Evolutionary conservation across 2,797 vertebrate species (phyloP).

Genomic region (Cacajao melanocephalus): DNA sequence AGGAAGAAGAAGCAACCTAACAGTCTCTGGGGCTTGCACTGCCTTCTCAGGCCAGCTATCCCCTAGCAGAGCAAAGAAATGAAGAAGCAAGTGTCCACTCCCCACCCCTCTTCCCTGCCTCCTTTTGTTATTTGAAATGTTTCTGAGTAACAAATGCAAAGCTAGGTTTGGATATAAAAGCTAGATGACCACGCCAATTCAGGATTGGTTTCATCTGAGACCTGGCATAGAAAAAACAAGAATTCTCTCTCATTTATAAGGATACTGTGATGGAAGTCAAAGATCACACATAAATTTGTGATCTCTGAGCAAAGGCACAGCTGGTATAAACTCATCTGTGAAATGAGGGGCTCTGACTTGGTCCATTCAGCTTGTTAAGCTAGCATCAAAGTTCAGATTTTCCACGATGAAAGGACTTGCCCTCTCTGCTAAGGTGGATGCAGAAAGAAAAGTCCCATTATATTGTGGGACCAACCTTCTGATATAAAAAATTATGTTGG

Average conservation of each 20-base stretch:
- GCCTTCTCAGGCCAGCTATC: neutral
- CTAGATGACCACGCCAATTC: neutral
- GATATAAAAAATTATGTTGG: neutral
- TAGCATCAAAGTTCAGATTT: neutral
- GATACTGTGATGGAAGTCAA: neutral
- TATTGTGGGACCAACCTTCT: neutral
- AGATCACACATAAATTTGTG: neutral
- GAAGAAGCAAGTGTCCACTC: neutral
- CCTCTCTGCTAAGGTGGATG: neutral
- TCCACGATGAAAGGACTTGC: neutral
- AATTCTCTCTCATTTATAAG: neutral
- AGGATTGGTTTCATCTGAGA: neutral
- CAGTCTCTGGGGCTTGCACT: neutral
- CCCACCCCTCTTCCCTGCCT: accelerated
- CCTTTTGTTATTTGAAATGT: neutral
- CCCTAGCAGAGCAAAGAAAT: neutral
- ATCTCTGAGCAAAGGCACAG: neutral
- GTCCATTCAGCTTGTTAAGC: neutral
- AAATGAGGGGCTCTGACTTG: neutral
- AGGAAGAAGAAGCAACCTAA: neutral
- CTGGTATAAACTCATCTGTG: neutral
- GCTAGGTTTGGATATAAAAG: neutral
- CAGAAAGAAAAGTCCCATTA: neutral
- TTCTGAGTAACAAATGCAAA: slow-evolving; percentile 18
- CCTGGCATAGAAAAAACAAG: neutral